These are phyloP conservation scores for Okapia johnstoni DNA, from an alignment of 2,113 vertebrate species.

Conservation along the genomic window DNA sequence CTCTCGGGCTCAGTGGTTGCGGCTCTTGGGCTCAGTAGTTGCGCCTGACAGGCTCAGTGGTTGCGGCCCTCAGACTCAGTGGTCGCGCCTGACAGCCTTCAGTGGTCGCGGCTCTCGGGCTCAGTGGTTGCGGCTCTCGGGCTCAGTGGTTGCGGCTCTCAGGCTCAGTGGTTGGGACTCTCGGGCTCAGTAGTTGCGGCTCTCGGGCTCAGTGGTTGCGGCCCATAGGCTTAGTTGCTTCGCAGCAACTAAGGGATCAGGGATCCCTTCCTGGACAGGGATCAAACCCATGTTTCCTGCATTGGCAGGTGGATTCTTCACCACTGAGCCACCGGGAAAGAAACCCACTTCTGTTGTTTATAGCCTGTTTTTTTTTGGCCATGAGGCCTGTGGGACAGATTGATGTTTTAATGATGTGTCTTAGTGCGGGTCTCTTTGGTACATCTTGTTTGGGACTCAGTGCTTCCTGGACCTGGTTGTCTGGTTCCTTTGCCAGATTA, in stretches of 20 bases:
- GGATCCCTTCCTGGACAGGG: background rate
- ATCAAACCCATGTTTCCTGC: background rate
- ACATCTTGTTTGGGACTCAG: background rate
- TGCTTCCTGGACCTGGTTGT: background rate
- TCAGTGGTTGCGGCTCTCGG: too few relatives aligned
- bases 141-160: too few relatives aligned
- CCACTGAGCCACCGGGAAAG: background rate
- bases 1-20: too few relatives aligned
- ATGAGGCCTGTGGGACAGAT: background rate
- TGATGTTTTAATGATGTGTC: background rate
- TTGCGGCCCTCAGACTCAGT: background rate
- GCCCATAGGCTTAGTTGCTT: background rate
- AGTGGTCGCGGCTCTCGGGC: too few relatives aligned
- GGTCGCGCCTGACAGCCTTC: too few relatives aligned
- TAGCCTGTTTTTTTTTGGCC: background rate
- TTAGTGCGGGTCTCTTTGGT: accelerated
- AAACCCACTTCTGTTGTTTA: background rate
- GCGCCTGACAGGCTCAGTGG: too few relatives aligned
- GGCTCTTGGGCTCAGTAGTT: too few relatives aligned
- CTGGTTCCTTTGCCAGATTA: background rate
- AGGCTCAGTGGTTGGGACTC: too few relatives aligned
- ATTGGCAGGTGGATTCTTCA: background rate
- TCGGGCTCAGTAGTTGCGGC: too few relatives aligned
- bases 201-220: background rate
- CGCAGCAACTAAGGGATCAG: background rate